Evolutionary conservation across 2,113 vertebrate genomes (phyloP), one percentile per base, ranked within the genome.

Genomic region (Limanda limanda): DNA sequence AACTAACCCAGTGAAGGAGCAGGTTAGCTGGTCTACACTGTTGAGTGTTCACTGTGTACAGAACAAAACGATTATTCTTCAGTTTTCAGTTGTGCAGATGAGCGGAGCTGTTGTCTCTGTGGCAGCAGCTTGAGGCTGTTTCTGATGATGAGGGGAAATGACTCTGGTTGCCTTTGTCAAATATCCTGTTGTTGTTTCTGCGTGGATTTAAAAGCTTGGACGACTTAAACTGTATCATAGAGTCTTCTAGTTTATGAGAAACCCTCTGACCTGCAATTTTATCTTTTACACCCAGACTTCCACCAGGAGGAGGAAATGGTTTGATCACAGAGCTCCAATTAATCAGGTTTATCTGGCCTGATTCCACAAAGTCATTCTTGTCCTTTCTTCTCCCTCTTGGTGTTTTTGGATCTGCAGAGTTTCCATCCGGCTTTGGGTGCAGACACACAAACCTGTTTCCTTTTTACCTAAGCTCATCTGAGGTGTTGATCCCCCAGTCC

Each of bases 181-280:
- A 86, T 82, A 89, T 92, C 88, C 91, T 89, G 87, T 90, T 90
- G 74, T 87, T 88, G 81, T 86, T 79, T 78, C 63, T 56, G 74
- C 12, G 1, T 61, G 14, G 55, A 66, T 85, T 85, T 71, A 82
- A 56, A 86, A 89, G 74, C 42, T 66, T 61, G 42, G 25, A 67
- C 4, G 13, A 66, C 27, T 76, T 75, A 57, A 74, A 66, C 56
- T 82, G 47, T 63, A 54, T 74, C 78, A 55, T 55, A 78, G 11
- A 66, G 68, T 45, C 58, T 21, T 62, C 8, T 55, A 68, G n/a
- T 78, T 62, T 52, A 55, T 73, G 66, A 61, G 77, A 81, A 87
- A 71, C 35, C n/a, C 1, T 3, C 37, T 71, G 70, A 72, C 82
- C 76, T 81, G 52, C 59, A 59, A 21, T 81, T 86, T 85, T 90